Evolutionary conservation across 2,113 vertebrate genomes (phyloP).

Genomic region (Rhombomys opimus): DNA sequence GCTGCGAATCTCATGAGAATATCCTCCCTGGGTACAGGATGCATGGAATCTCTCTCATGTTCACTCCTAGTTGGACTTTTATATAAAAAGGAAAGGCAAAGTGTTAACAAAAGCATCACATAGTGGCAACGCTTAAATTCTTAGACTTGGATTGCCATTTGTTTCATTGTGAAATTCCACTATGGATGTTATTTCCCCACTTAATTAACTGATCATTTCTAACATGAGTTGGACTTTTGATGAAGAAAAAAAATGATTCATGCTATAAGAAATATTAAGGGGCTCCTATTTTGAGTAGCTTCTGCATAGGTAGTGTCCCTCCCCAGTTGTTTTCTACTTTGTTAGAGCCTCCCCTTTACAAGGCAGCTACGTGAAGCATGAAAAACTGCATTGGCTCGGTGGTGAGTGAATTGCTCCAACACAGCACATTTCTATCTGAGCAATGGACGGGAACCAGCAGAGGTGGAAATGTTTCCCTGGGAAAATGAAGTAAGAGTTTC

Average conservation of each 20-base stretch:
- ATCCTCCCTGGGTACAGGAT: conserved; percentile 38
- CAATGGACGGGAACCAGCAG: background rate
- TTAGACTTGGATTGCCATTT: background rate
- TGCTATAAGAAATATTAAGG: background rate
- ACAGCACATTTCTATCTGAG: conserved; percentile 51
- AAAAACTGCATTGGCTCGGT: background rate
- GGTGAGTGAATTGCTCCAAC: background rate
- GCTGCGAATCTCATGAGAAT: background rate
- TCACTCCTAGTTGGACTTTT: background rate
- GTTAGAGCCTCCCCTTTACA: background rate
- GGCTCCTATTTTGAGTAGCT: background rate
- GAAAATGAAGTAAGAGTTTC: conserved; percentile 75
- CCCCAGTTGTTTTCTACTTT: background rate
- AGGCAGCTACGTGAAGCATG: background rate
- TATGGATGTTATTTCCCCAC: background rate
- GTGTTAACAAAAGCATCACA: background rate
- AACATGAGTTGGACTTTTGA: background rate
- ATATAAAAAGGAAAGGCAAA: conserved; percentile 19
- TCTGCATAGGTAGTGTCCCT: background rate
- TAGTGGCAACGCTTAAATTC: background rate
- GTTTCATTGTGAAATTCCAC: background rate
- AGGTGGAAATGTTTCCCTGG: conserved; percentile 72
- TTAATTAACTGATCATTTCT: background rate
- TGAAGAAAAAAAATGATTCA: conserved; percentile 9
- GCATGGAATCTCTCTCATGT: background rate